Base-by-base conservation (phyloP, 2,888 invertebrate genomes). In the Hedya salicella region DNA sequence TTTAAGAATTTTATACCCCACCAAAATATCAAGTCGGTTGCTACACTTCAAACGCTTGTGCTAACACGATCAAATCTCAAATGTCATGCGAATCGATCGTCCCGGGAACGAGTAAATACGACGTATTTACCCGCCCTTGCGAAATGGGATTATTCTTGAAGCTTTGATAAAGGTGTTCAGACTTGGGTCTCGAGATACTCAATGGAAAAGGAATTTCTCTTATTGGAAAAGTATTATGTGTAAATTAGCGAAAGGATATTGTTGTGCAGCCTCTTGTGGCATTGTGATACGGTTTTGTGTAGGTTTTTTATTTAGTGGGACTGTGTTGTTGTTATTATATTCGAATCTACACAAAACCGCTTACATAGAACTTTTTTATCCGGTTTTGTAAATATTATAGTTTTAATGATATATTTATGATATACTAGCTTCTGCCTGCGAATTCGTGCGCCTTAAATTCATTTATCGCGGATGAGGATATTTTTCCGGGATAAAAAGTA, bases 221-320 rank as follows among this genome's bases (percentile, higher is more conserved):
- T 66, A 60, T 66, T 53, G 53, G 65, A 66, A 66, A 66, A 66
- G 61, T 48, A 66, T 66, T 66, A 66, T 66, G 66, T 66, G 61
- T 49, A 66, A 66, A 66, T 66, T 66, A 66, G 54, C 61, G 42
- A 54, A 49, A 61, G 66, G 66, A 61, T 66, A 66, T 66, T 53
- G 48, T 49, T 61, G 53, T 48, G 30, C 48, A 40, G 46, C 60
- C 53, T 19, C 39, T 53, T 53, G 48, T 54, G 25, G 8, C 17
- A 14, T 39, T 25, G 54, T 56, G 32, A 59, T 60, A 44, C 39
- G 32, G 42, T 44, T 61, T 65, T 48, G 14, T 19, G 21, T 21
- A 14, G 19, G 2, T 4, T 57, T 56, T 46, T 56, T 46, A 25
- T 57, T 46, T 30, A 13, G n/a, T 6, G 6, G 16, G n/a, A 11